Conservation (phyloP, 2,797 vertebrate species). For the Gadopsis marmoratus region DNA sequence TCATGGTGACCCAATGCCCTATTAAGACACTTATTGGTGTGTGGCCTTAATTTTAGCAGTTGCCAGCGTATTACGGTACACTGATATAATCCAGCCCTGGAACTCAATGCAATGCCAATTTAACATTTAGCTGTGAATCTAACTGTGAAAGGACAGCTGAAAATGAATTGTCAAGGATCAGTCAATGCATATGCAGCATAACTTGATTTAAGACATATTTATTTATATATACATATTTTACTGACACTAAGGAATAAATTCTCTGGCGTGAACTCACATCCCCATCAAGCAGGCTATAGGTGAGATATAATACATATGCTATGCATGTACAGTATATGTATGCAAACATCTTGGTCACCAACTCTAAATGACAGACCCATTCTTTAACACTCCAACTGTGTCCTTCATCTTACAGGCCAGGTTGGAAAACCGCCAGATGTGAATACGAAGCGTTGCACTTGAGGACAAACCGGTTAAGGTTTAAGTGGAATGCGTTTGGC, state of each 20-base stretch:
- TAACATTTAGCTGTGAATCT: background rate
- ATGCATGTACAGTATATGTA: slow-evolving; percentile 17
- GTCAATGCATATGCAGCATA: background rate
- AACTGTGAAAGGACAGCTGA: background rate
- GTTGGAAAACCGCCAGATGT: slow-evolving; percentile 59
- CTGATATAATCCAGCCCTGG: slow-evolving; percentile 18
- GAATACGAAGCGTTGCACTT: slow-evolving; percentile 38
- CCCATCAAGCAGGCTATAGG: slow-evolving; percentile 16
- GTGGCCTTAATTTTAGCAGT: slow-evolving; percentile 43
- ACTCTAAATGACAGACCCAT: slow-evolving; percentile 10
- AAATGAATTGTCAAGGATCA: background rate
- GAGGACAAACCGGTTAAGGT: slow-evolving; percentile 43
- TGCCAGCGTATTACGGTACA: background rate
- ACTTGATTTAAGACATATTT: background rate
- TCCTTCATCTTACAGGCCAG: slow-evolving; percentile 62
- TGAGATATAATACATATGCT: background rate
- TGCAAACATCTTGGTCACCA: slow-evolving; percentile 26
- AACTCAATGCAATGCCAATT: background rate
- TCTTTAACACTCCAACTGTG: slow-evolving; percentile 37
- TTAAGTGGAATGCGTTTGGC: slow-evolving; percentile 46
- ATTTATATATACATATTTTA: no score
- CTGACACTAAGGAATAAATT: slow-evolving; percentile 5
- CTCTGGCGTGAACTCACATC: background rate
- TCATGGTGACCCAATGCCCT: slow-evolving; percentile 48
- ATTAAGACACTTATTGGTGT: slow-evolving; percentile 46